Conservation (phyloP, 2,797 vertebrate genomes). For the Loris lydekkerianus region DNA sequence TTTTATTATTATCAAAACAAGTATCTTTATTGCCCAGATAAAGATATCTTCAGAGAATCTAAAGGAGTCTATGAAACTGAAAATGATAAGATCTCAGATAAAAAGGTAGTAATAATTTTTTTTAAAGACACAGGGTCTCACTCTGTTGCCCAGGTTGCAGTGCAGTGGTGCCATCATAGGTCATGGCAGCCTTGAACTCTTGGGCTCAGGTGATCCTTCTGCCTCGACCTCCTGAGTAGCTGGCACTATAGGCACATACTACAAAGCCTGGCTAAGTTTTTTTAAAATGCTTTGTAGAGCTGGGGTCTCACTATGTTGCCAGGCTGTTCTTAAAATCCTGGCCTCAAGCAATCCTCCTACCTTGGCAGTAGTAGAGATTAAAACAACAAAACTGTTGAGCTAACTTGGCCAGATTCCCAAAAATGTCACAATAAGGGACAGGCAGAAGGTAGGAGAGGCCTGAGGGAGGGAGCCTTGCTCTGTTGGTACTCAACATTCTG, state of each 20-base stretch:
- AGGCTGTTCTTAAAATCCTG: not conserved
- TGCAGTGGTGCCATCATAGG: not conserved
- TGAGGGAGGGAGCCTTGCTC: not conserved
- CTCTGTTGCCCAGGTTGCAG: not conserved
- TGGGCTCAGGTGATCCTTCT: not conserved
- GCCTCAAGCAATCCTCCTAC: not conserved
- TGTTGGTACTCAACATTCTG: not conserved
- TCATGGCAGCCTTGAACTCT: not conserved
- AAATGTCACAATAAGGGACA: not conserved
- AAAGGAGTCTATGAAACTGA: not conserved
- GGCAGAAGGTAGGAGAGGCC: not conserved
- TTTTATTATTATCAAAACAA: constrained; percentile 2
- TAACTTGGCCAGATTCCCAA: not conserved
- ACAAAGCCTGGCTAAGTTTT: not conserved
- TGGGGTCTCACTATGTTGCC: not conserved
- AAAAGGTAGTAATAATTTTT: not conserved
- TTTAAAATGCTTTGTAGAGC: not conserved
- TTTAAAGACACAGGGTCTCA: not conserved
- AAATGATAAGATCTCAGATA: not conserved
- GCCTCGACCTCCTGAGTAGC: not conserved
- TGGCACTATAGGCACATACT: not conserved
- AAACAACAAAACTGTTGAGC: not conserved
- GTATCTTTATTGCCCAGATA: not conserved
- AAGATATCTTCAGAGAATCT: not conserved
- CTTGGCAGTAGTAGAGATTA: not conserved